These are phyloP conservation scores for Fissipunctia ypsillon DNA, from an alignment of 2,888 invertebrate species.

Conservation along the genomic window DNA sequence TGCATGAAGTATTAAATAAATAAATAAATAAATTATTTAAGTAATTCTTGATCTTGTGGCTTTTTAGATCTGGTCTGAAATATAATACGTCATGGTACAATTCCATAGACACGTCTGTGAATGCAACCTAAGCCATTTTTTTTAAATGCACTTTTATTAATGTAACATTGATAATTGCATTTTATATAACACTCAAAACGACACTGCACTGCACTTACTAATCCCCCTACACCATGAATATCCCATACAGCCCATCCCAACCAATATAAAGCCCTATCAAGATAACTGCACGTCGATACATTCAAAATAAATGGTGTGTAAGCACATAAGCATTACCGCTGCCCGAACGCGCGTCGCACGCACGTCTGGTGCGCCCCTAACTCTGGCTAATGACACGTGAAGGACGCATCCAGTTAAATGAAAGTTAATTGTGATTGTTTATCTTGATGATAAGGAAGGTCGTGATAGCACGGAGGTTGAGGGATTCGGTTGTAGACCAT, in stretches of 20 bases:
- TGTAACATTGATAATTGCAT: too few relatives aligned
- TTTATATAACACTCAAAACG: neutral
- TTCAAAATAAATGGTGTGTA: conserved; percentile 55
- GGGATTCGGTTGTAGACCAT: neutral
- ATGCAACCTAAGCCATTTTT: neutral
- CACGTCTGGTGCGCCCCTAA: conserved; percentile 47
- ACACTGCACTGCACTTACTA: neutral
- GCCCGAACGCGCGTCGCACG: conserved; percentile 44
- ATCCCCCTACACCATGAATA: conserved; percentile 6
- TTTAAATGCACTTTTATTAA: neutral
- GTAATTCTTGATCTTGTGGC: too few relatives aligned
- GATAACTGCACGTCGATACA: conserved; percentile 54
- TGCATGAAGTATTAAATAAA: too few relatives aligned
- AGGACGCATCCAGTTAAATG: conserved; percentile 50
- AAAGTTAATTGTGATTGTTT: conserved; percentile 60
- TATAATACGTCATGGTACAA: neutral
- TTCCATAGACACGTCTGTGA: too few relatives aligned
- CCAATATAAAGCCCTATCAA: conserved; percentile 42
- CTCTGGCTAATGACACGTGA: conserved; percentile 51
- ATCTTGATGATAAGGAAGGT: conserved; percentile 24
- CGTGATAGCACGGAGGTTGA: neutral
- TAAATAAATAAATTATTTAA: too few relatives aligned
- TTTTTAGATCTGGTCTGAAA: neutral
- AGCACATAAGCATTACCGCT: conserved; percentile 47
- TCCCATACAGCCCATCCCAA: conserved; percentile 15